These are phyloP conservation scores for Atrina japonica DNA, from an alignment of 2,888 invertebrate species.

Conservation along the genomic window DNA sequence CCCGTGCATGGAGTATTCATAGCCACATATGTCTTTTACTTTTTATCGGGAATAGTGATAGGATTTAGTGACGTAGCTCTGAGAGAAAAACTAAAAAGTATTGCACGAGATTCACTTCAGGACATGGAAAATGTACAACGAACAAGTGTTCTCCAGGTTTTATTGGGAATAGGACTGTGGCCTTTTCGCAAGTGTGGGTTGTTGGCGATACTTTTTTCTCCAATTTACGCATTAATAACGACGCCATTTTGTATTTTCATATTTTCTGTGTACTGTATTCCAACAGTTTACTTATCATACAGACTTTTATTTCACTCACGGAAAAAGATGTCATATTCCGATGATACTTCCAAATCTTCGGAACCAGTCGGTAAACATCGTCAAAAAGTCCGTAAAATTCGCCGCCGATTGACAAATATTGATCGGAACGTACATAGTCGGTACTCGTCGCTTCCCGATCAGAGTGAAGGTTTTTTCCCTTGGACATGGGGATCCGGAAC, in stretches of 20 bases:
- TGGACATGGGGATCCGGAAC: conserved; percentile 55
- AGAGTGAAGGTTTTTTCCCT: conserved; percentile 58
- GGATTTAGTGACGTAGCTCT: conserved; percentile 64
- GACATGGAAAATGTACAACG: conserved; percentile 75
- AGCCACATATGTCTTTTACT: conserved; percentile 72
- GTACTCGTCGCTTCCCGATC: conserved; percentile 29
- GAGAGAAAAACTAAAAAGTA: conserved; percentile 67
- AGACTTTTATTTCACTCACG: conserved; percentile 73
- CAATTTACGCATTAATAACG: conserved; percentile 67
- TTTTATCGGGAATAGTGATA: conserved; percentile 67
- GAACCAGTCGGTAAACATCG: conserved; percentile 53
- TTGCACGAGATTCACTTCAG: conserved; percentile 69
- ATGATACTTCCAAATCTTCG: conserved; percentile 48
- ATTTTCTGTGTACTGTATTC: conserved; percentile 73
- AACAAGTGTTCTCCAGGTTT: conserved; percentile 70
- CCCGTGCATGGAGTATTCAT: conserved; percentile 76
- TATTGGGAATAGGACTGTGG: conserved; percentile 71
- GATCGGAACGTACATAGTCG: conserved; percentile 59
- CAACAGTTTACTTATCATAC: conserved; percentile 74
- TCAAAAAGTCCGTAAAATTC: conserved; percentile 53
- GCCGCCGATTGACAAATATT: conserved; percentile 58
- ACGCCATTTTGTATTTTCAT: conserved; percentile 67
- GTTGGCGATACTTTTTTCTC: conserved; percentile 68
- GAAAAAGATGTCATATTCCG: conserved; percentile 53
- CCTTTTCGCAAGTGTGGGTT: conserved; percentile 77